Conservation (phyloP, 1,140 invertebrate genomes). For the Neodiprion fabricii region DNA sequence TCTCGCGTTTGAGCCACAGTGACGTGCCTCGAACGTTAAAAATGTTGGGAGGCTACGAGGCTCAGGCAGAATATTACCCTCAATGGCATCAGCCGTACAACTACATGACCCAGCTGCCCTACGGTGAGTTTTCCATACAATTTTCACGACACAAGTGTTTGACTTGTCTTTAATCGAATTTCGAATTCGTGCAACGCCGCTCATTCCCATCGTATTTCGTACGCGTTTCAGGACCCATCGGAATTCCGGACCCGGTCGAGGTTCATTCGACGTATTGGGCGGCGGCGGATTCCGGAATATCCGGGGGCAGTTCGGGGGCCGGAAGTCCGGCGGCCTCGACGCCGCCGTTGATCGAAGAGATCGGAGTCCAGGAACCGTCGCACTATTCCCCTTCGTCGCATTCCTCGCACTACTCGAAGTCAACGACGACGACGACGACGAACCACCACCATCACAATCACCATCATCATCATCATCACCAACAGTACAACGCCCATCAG, state of each 20-base stretch:
- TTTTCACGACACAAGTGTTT: not conserved
- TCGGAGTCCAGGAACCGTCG: conserved; percentile 46
- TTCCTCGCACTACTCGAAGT: conserved; percentile 23
- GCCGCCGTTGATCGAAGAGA: conserved; percentile 55
- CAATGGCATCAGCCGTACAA: conserved; percentile 60
- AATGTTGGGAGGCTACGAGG: conserved; percentile 57
- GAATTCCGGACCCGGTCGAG: conserved; percentile 33
- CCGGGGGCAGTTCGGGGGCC: conserved; percentile 53
- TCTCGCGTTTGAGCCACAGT: no score
- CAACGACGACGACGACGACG: conserved; percentile 16
- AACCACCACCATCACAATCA: conserved; percentile 2
- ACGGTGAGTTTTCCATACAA: conserved; percentile 42
- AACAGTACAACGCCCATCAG: conserved; percentile 13
- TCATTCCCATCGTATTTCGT: not conserved
- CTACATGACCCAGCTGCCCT: conserved; percentile 57
- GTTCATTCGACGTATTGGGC: conserved; percentile 55
- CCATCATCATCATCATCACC: conserved; percentile 15
- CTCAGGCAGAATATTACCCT: conserved; percentile 57
- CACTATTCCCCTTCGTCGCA: conserved; percentile 29
- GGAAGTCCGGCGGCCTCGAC: conserved; percentile 54
- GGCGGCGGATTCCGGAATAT: conserved; percentile 54
- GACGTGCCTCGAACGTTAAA: conserved; percentile 10
- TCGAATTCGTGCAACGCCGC: not conserved
- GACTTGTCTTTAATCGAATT: not conserved
- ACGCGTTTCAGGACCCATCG: conserved; percentile 18